Evolutionary conservation across 1,140 invertebrate genomes (phyloP), one percentile per base, ranked within the genome.

Genomic region (Heliconius melpomene): DNA sequence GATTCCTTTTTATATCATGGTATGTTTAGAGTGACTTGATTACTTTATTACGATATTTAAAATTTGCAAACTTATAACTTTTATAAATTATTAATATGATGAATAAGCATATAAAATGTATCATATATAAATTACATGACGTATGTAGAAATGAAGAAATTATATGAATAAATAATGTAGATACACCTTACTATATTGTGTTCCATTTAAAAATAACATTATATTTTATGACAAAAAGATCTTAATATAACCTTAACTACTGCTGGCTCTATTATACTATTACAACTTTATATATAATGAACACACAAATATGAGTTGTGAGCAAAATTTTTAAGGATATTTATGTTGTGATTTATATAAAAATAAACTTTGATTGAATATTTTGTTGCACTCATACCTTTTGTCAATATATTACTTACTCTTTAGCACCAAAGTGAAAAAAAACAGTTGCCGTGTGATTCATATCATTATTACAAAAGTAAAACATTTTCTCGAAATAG

Each of bases 211-310:
- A 26, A 6, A 13, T 66, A 66, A 29, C 60, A 66, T 66, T 29
- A 66, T 29, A 23, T 23, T 66, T 66, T 66, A n/a, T 66, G 11
- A 29, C 13, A 46, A 46, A 46, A 66, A 66, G 60, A 26, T 66
- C 60, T 29, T 66, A 66, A 66, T 29, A 29, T 66, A 66, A 66
- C 60, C 60, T 66, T 66, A 66, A 16, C 60, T 66, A 66, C 60
- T 29, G 60, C 60, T 66, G 60, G 23, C 23, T 66, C 60, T 66
- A 66, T 29, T 23, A 13, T 66, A 66, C n/a, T 66, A 46, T 46
- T 46, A 29, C 23, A 26, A 66, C 3, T 66, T 29, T 66, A 66
- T 13, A 66, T 66, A 29, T 66, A 66, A 66, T 66, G 60, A 66
- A 66, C 60, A 66, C 60, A 66, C 11, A 66, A 66, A 66, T n/a